phyloP scores from a whole-genome alignment of 2,113 vertebrate species.

The Aviceda subcristata region DNA sequence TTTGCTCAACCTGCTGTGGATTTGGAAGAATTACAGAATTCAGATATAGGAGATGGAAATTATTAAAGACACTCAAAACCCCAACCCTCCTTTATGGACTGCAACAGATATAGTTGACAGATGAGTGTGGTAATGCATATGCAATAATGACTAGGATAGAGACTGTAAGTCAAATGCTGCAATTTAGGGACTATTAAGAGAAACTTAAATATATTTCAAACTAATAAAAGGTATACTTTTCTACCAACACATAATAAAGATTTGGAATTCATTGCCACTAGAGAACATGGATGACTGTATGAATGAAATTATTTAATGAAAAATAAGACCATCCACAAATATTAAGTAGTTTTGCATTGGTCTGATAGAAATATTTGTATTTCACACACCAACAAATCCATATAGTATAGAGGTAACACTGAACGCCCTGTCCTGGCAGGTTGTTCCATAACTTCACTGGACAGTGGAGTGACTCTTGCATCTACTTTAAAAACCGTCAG shows the following conservation, averaged over 20 bases:
- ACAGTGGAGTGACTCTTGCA: neutral
- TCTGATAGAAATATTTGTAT: neutral
- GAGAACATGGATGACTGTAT: neutral
- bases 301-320: neutral
- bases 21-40: constrained; percentile 4
- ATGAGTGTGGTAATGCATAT: neutral
- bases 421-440: neutral
- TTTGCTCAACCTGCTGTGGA: neutral
- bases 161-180: neutral
- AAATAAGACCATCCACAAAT: neutral
- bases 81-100: constrained; percentile 9
- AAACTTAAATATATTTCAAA: neutral
- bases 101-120: neutral
- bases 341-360: neutral
- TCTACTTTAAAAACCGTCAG: neutral
- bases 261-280: neutral
- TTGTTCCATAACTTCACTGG: neutral
- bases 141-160: neutral
- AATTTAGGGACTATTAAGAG: neutral
- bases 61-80: neutral
- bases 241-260: constrained; percentile 17
- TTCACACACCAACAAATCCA: neutral
- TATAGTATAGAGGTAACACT: neutral
- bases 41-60: neutral
- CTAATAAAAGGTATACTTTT: constrained; percentile 16